Percentiles rank a stretch among this genome's conserved stretches.
Evolutionary conservation across 2,797 vertebrate genomes (phyloP).

Genomic region (Rhodeus uyekii): DNA sequence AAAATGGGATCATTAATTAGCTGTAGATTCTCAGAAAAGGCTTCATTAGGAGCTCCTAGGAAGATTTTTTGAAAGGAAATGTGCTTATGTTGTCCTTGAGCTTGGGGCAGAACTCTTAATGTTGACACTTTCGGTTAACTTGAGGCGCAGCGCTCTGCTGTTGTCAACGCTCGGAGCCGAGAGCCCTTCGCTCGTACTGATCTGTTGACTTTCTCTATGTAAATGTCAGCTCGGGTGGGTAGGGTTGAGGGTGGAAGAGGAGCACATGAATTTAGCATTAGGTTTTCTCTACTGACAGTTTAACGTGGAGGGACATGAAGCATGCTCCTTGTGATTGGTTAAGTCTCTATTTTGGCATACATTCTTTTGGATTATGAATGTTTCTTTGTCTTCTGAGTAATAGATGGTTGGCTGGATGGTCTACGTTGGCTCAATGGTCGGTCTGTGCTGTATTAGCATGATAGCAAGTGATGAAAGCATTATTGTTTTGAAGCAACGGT

Average conservation of each 20-base stretch:
- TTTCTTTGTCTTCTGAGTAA: conserved; percentile 21
- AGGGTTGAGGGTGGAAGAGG: neutral
- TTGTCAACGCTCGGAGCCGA: neutral
- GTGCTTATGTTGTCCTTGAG: conserved; percentile 7
- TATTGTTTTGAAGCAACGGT: conserved; percentile 10
- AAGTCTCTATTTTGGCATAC: conserved; percentile 7
- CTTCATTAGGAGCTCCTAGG: conserved; percentile 8
- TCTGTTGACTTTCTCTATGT: conserved; percentile 46
- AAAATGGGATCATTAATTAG: neutral
- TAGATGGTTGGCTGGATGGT: neutral
- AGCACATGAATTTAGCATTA: conserved; percentile 39
- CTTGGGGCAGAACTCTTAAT: neutral
- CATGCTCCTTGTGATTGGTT: conserved; percentile 25
- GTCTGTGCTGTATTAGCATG: conserved; percentile 22
- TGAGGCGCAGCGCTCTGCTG: neutral
- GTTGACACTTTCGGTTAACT: conserved; percentile 6
- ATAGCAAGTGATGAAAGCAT: conserved; percentile 22
- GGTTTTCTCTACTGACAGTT: conserved; percentile 29
- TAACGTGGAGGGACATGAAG: conserved; percentile 17
- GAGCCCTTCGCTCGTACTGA: neutral
- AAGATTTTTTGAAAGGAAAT: conserved; percentile 5
- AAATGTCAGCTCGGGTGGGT: conserved; percentile 48
- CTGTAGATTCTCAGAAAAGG: neutral
- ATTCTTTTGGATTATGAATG: conserved; percentile 24
- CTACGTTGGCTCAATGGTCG: neutral